These are phyloP conservation scores for Pangasianodon hypophthalmus DNA, from an alignment of 2,113 vertebrate species.

Conservation along the genomic window DNA sequence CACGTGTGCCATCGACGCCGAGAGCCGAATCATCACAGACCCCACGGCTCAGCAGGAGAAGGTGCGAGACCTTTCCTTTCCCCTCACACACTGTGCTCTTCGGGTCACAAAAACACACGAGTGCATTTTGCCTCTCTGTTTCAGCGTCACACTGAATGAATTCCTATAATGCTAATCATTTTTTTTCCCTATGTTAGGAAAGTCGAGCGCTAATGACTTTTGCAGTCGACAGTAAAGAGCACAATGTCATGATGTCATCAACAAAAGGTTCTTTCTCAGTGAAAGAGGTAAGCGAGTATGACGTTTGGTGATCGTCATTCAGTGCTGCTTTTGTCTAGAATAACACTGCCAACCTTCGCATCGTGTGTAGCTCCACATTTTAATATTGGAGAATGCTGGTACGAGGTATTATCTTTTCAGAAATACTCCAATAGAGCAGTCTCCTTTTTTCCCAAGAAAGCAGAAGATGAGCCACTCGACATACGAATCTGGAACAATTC, in stretches of 20 bases:
- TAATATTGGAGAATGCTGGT: neutral
- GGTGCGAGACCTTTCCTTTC: slow-evolving; percentile 64
- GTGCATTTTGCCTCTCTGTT: neutral
- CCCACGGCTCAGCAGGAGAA: slow-evolving; percentile 83
- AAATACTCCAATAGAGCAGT: too few relatives aligned
- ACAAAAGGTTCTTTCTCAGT: slow-evolving; percentile 85
- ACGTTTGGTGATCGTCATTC: neutral
- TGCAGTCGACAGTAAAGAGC: slow-evolving; percentile 80
- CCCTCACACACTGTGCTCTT: neutral
- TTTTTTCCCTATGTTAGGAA: slow-evolving; percentile 70
- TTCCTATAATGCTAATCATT: too few relatives aligned
- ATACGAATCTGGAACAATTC: neutral
- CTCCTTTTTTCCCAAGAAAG: too few relatives aligned
- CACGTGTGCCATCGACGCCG: slow-evolving; percentile 80
- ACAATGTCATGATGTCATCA: slow-evolving; percentile 79
- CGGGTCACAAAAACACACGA: neutral
- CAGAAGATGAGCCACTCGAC: neutral
- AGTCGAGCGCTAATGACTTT: slow-evolving; percentile 85
- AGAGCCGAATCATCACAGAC: slow-evolving; percentile 79
- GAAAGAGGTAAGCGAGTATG: slow-evolving; percentile 75
- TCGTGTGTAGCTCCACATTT: neutral
- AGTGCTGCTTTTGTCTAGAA: neutral
- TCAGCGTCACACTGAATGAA: neutral
- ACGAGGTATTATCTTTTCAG: neutral
- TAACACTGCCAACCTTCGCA: neutral